These are phyloP conservation scores for Auanema sp. DNA, from an alignment of 2,888 invertebrate genomes.

Conservation along the genomic window DNA sequence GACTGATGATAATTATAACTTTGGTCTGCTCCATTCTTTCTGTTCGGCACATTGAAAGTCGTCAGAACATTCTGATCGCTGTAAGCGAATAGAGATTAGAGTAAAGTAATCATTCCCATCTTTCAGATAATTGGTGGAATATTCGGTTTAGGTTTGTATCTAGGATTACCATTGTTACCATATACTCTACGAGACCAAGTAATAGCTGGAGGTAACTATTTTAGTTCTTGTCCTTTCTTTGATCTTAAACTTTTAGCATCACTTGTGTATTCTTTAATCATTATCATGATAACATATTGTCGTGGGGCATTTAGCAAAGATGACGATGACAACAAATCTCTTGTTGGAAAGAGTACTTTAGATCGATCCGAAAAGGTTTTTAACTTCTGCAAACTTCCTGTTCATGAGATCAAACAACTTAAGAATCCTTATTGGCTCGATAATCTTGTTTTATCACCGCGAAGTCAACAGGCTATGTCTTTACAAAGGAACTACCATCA, in stretches of 20 bases:
- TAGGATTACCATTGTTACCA: slow-evolving; percentile 31
- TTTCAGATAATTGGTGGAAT: slow-evolving; percentile 31
- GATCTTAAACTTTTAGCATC: slow-evolving; percentile 21
- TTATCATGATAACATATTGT: slow-evolving; percentile 20
- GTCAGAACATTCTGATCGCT: slow-evolving; percentile 41
- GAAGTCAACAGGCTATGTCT: slow-evolving; percentile 9
- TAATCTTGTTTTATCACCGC: slow-evolving; percentile 26
- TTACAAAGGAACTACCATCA: slow-evolving; percentile 21
- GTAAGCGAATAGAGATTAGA: too few species aligned
- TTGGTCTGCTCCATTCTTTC: slow-evolving; percentile 39
- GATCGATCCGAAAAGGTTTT: slow-evolving; percentile 19
- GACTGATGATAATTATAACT: slow-evolving; percentile 28
- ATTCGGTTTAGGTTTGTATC: slow-evolving; percentile 31
- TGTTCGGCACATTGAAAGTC: slow-evolving; percentile 30
- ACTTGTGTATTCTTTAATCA: slow-evolving; percentile 29
- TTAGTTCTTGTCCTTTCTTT: not conserved
- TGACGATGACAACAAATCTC: slow-evolving; percentile 14
- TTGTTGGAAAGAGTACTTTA: slow-evolving; percentile 20
- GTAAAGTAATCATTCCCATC: too few species aligned
- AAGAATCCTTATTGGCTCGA: slow-evolving; percentile 28
- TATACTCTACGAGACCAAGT: slow-evolving; percentile 35
- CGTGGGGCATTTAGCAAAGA: slow-evolving; percentile 13
- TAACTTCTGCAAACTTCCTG: not conserved
- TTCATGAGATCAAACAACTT: not conserved
- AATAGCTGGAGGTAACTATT: slow-evolving; percentile 30